Conservation (phyloP, 2,797 vertebrate species). For the Mycteria americana region DNA sequence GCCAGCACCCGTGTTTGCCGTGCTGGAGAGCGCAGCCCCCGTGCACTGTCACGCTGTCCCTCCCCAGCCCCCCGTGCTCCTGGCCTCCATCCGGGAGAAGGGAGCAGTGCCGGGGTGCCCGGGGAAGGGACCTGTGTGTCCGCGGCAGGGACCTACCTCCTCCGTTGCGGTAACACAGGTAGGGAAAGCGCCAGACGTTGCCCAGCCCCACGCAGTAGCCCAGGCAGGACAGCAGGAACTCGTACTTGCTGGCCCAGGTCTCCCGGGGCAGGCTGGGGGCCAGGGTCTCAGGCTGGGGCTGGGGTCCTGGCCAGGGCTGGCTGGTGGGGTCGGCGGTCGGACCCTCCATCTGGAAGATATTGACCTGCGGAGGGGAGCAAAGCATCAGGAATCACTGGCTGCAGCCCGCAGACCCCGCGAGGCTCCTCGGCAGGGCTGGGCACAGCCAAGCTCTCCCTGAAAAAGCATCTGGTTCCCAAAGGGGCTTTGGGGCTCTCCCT, state of each 20-base stretch:
- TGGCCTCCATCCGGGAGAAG: not conserved
- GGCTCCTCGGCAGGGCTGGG: not conserved
- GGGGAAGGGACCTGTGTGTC: not conserved
- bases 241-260: slow-evolving; percentile 81
- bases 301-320: not conserved
- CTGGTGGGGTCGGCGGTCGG: not conserved
- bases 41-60: fast-evolving
- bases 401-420: not conserved
- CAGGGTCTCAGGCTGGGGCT: not conserved
- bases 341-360: slow-evolving; percentile 60
- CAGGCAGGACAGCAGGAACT: slow-evolving; percentile 85
- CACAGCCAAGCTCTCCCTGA: not conserved
- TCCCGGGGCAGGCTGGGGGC: slow-evolving; percentile 40
- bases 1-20: not conserved
- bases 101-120: not conserved
- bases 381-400: not conserved
- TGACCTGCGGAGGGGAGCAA: not conserved
- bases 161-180: slow-evolving; percentile 87
- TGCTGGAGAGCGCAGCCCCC: not conserved
- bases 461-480: not conserved
- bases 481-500: no score
- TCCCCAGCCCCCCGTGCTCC: not conserved
- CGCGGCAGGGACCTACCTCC: slow-evolving; percentile 76
- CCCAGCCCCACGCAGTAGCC: slow-evolving; percentile 86
- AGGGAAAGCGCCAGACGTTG: slow-evolving; percentile 86